phyloP scores from a whole-genome alignment of 2,888 invertebrate genomes.

The Agrenia bidenticulata region DNA sequence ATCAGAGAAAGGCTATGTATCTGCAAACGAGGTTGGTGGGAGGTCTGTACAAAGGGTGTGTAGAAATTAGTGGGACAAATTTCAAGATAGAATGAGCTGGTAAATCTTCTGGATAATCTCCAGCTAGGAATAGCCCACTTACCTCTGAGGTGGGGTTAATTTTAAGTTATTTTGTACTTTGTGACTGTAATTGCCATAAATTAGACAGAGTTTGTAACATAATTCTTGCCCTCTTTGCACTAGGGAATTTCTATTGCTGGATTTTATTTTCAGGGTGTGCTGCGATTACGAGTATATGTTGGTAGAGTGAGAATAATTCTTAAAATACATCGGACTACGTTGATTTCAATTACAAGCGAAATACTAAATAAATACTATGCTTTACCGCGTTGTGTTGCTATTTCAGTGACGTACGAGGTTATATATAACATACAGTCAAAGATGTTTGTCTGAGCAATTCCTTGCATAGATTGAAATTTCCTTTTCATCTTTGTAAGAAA shows the following conservation, averaged over 20 bases:
- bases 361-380: too few relatives aligned
- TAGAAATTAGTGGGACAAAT: background rate
- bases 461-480: too few relatives aligned
- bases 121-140: background rate
- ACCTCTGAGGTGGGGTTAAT: background rate
- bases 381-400: too few relatives aligned
- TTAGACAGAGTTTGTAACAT: conserved; percentile 8
- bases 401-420: too few relatives aligned
- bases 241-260: background rate
- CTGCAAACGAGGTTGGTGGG: background rate
- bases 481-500: too few relatives aligned
- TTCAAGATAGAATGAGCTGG: background rate
- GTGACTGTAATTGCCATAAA: background rate
- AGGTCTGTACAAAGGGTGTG: background rate
- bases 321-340: too few relatives aligned
- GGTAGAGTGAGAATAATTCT: too few relatives aligned
- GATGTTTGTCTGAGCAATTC: too few relatives aligned
- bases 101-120: background rate
- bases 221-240: background rate
- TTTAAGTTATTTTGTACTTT: conserved; percentile 4
- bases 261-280: too few relatives aligned
- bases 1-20: background rate
- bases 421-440: too few relatives aligned
- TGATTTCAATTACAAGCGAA: too few relatives aligned
- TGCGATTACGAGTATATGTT: too few relatives aligned